Conservation (phyloP, 2,888 invertebrate genomes). For the Caenorhabditis uteleia region DNA sequence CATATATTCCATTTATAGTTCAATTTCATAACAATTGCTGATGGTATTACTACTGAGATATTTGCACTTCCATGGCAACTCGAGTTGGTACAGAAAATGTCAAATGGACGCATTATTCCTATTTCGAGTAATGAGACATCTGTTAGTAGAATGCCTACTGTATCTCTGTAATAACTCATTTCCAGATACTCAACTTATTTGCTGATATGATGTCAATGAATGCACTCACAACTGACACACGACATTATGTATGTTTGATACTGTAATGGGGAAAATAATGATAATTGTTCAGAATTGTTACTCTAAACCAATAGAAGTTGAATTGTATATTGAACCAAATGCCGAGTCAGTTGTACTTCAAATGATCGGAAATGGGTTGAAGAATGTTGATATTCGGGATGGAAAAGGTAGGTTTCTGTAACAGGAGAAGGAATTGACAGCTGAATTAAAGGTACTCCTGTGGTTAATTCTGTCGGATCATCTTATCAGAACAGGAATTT, state of each 20-base stretch:
- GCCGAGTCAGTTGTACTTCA: no score
- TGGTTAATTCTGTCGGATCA: no score
- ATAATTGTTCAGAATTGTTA: slow-evolving; percentile 11
- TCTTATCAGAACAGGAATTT: no score
- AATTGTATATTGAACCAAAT: no score
- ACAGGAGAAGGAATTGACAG: no score
- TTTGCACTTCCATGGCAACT: slow-evolving; percentile 20
- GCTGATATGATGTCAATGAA: slow-evolving; percentile 10
- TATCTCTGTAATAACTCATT: no score
- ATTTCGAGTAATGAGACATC: slow-evolving; percentile 3
- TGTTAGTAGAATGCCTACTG: not conserved
- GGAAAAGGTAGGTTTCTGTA: no score
- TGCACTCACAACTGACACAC: slow-evolving; percentile 15
- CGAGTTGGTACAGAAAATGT: slow-evolving; percentile 23
- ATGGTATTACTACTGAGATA: slow-evolving; percentile 16
- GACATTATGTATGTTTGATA: slow-evolving; percentile 10
- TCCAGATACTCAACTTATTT: slow-evolving; percentile 8
- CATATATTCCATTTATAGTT: no score
- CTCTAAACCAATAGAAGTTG: no score
- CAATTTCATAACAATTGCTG: slow-evolving; percentile 25
- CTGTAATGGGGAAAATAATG: not conserved
- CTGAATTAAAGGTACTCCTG: no score
- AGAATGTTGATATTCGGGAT: no score
- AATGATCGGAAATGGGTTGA: no score
- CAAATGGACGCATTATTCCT: slow-evolving; percentile 26